These are phyloP conservation scores for Galago senegalensis DNA, from an alignment of 2,797 vertebrate genomes.

Conservation along the genomic window DNA sequence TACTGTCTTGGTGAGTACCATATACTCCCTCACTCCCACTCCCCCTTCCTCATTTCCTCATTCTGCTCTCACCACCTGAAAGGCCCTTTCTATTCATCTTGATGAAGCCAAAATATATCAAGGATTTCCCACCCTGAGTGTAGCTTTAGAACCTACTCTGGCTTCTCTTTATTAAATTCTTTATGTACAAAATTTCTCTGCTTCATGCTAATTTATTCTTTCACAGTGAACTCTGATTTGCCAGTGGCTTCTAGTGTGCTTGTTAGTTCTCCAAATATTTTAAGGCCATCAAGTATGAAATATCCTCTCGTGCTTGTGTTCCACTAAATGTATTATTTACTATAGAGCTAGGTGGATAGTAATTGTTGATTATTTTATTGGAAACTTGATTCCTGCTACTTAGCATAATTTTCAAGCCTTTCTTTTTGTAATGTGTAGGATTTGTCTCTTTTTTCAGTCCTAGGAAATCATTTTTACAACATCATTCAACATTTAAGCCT, in stretches of 20 bases:
- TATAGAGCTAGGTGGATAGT: background rate
- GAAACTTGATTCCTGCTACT: background rate
- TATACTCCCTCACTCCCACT: background rate
- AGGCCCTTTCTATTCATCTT: background rate
- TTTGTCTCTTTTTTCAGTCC: conserved; percentile 55
- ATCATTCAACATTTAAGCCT: conserved; percentile 77
- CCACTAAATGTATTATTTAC: background rate
- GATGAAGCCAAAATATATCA: background rate
- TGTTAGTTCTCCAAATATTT: background rate
- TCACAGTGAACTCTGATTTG: background rate
- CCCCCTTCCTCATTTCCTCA: background rate
- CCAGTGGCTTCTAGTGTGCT: background rate
- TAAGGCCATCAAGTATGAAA: background rate
- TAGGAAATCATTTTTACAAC: conserved; percentile 81
- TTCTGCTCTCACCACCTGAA: background rate
- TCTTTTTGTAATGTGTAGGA: conserved; percentile 65
- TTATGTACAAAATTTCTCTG: background rate
- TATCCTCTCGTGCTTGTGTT: background rate
- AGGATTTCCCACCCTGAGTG: background rate
- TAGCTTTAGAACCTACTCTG: background rate
- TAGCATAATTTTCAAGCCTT: background rate
- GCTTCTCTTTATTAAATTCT: conserved; percentile 9
- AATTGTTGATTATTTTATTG: background rate
- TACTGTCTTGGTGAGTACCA: accelerated
- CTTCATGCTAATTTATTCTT: background rate